Base-by-base conservation (phyloP, 2,888 invertebrate genomes). In the Synanthedon formicaeformis region DNA sequence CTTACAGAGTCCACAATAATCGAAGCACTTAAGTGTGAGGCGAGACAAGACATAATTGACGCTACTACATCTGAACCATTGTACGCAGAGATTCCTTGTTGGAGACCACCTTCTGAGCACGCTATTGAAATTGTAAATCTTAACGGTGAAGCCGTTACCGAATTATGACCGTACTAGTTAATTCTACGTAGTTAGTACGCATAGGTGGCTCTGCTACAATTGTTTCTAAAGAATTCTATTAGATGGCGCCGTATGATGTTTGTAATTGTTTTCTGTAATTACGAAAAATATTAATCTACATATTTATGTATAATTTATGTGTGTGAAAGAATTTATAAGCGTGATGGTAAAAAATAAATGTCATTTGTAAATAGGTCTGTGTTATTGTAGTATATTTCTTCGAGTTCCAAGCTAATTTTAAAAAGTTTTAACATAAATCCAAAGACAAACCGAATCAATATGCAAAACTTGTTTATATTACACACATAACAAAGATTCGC, bases 71-170 rank as follows among this genome's bases (percentile, higher is more conserved):
- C 80, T 2, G 92, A 92, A 66, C 92, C 92, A 51, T 73, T 92
- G 23, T 92, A 92, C 64, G 92, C 92, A 56, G 92, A 92, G 77
- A 92, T 92, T 56, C 92, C 92, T 50, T 83, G 80, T 58, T 88
- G 84, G 85, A 67, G 81, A 64, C 84, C 87, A 40, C 81, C 81
- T 23, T 84, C 84, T n/a, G 85, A 83, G 62, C 82, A 83, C 59
- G 83, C 86, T 1, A 70, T 81, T 56, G 87, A 82, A 70, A 72
- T 84, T 14, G 66, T 87, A 16, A 85, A 83, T 58, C 56, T 77
- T 40, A 85, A 84, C 57, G 87, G 85, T 12, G 88, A 88, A 73
- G 88, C 88, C 4, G 78, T 88, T 2, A 88, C 88, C 1, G 88
- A 88, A 66, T 86, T 88, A 85, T 87, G 83, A 85, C 74, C 52